Evolutionary conservation across 2,888 invertebrate species (phyloP).

Genomic region (Lottia gigantea): DNA sequence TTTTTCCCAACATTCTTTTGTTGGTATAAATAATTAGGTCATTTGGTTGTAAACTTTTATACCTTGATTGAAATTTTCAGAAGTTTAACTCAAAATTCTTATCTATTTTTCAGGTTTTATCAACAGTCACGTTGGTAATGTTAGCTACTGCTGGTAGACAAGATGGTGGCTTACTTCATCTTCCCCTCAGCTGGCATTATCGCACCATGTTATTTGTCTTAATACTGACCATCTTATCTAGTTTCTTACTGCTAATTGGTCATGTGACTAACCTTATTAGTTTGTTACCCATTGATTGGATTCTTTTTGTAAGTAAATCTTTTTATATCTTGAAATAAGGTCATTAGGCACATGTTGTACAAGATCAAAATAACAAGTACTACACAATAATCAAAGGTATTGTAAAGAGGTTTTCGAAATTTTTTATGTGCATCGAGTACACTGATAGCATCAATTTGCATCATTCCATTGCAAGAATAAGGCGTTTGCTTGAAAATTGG

Average conservation of each 20-base stretch:
- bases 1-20: too few relatives aligned
- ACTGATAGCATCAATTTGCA: too few relatives aligned
- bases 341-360: too few relatives aligned
- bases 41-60: too few relatives aligned
- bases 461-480: too few relatives aligned
- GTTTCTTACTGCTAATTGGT: constrained; percentile 34
- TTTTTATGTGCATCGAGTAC: too few relatives aligned
- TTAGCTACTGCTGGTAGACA: constrained; percentile 42
- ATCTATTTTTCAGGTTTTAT: constrained; percentile 39
- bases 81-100: neutral
- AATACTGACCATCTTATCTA: constrained; percentile 41
- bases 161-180: constrained; percentile 44
- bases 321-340: too few relatives aligned
- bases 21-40: too few relatives aligned
- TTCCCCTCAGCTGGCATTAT: constrained; percentile 54
- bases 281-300: constrained; percentile 50
- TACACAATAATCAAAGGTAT: too few relatives aligned
- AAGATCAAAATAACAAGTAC: too few relatives aligned
- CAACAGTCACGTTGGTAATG: constrained; percentile 41
- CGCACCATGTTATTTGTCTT: constrained; percentile 55
- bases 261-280: constrained; percentile 43
- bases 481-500: too few relatives aligned
- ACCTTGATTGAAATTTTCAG: neutral
- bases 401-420: too few relatives aligned
- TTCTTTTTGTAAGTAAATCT: constrained; percentile 43